phyloP scores from a whole-genome alignment of 2,797 vertebrate species.

The Discoglossus pictus region DNA sequence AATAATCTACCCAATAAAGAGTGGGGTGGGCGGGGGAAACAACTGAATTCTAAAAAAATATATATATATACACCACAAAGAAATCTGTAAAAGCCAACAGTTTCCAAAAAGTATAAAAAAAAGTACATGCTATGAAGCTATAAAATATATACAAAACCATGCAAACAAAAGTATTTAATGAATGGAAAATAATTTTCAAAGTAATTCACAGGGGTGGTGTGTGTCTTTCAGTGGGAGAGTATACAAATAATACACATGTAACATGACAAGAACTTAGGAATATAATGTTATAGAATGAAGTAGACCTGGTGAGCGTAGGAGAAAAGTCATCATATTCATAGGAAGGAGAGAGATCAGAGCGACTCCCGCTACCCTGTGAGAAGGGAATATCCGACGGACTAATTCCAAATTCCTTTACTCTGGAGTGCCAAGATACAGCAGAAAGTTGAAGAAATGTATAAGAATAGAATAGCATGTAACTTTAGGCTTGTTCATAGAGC shows the following conservation, averaged over 20 bases:
- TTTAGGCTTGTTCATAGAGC: conserved; percentile 50
- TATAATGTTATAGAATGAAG: conserved; percentile 67
- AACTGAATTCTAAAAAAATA: no score
- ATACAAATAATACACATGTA: not conserved
- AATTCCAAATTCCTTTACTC: conserved; percentile 98
- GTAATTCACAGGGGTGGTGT: not conserved
- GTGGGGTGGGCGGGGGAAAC: no score
- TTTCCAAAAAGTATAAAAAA: conserved; percentile 55
- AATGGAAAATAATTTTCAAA: conserved; percentile 8
- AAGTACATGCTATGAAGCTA: conserved; percentile 56
- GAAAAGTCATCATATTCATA: conserved; percentile 89
- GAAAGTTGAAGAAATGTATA: conserved; percentile 72
- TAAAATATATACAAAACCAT: conserved; percentile 55
- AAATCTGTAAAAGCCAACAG: conserved; percentile 57
- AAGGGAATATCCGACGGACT: conserved; percentile 97
- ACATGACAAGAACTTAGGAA: conserved; percentile 28
- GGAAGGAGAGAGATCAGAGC: conserved; percentile 90
- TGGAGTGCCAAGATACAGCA: conserved; percentile 78
- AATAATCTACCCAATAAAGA: no score
- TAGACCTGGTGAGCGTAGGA: conserved; percentile 88
- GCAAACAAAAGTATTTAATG: conserved; percentile 57
- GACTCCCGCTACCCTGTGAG: conserved; percentile 87
- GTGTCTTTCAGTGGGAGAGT: not conserved
- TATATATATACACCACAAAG: conserved; percentile 28
- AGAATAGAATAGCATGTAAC: conserved; percentile 64